Evolutionary conservation across 30 jellyfish, hydroid and myxozoan genomes (phyloP).

Genomic region (Aurelia sp.): DNA sequence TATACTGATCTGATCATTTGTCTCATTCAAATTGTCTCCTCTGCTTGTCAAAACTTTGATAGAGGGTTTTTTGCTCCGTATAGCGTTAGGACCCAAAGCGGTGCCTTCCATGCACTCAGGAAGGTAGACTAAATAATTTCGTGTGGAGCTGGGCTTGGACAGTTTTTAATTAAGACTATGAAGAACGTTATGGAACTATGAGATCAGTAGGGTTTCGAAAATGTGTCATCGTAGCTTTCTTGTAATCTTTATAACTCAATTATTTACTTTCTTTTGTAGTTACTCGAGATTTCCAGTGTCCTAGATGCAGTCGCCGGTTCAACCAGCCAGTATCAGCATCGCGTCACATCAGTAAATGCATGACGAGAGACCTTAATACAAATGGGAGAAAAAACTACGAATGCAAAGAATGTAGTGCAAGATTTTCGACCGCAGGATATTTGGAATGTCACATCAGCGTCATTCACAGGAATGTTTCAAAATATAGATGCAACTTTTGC

Average conservation of each 20-base stretch:
- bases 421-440: slow-evolving; percentile 20
- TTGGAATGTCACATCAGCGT: slow-evolving; percentile 52
- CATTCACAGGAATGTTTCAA: slow-evolving; percentile 43
- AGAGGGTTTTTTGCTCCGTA: too few species aligned
- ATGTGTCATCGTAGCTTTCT: too few species aligned
- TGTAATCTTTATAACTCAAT: too few species aligned
- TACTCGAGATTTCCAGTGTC: not conserved
- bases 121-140: too few species aligned
- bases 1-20: not conserved
- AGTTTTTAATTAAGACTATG: too few species aligned
- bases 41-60: too few species aligned
- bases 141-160: too few species aligned
- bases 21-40: not conserved
- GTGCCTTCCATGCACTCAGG: too few species aligned
- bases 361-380: not conserved
- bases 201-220: too few species aligned
- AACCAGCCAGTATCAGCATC: not conserved
- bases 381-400: slow-evolving; percentile 17
- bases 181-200: too few species aligned
- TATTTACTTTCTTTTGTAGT: too few species aligned
- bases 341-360: not conserved
- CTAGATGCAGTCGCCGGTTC: not conserved
- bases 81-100: too few species aligned
- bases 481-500: slow-evolving; percentile 51
- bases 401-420: slow-evolving; percentile 49